phyloP scores from a whole-genome alignment of 2,113 vertebrate species.

The Elephas maximus region DNA sequence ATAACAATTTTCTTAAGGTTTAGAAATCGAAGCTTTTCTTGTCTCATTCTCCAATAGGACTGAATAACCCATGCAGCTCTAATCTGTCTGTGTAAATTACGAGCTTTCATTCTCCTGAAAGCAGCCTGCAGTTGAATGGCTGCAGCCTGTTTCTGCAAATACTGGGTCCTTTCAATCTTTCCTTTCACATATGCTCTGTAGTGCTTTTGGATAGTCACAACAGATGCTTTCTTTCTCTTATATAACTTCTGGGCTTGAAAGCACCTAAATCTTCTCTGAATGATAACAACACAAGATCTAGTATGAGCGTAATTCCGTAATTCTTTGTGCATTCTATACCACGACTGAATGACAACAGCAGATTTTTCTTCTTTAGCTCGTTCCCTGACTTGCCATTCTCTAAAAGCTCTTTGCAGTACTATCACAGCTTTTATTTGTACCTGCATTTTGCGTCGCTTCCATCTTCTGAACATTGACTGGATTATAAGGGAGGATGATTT shows the following conservation, averaged over 20 bases:
- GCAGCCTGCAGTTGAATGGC: conserved; percentile 84
- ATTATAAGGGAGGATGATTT: conserved; percentile 87
- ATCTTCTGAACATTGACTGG: conserved; percentile 90
- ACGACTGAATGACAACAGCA: conserved; percentile 92
- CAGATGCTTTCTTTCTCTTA: conserved; percentile 66
- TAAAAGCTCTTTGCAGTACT: conserved; percentile 91
- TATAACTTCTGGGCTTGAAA: conserved; percentile 76
- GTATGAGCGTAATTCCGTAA: conserved; percentile 74
- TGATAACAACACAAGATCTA: conserved; percentile 78
- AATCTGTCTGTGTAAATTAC: conserved; percentile 35
- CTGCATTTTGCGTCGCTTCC: conserved; percentile 87
- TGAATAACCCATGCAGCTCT: conserved; percentile 83
- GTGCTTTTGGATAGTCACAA: conserved; percentile 84
- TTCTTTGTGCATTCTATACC: conserved; percentile 90
- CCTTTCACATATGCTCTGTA: conserved; percentile 83
- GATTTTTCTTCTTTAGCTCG: conserved; percentile 80
- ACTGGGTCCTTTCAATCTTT: conserved; percentile 70
- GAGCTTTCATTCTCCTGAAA: conserved; percentile 84
- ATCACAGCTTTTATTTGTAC: conserved; percentile 84
- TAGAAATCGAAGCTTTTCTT: conserved; percentile 79
- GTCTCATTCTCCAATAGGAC: conserved; percentile 86
- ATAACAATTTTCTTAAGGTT: conserved; percentile 73
- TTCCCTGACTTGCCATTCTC: conserved; percentile 87
- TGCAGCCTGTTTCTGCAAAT: conserved; percentile 81
- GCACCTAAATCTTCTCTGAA: conserved; percentile 88